These are phyloP conservation scores for Neogobius melanostomus DNA, from an alignment of 2,113 vertebrate genomes.

Conservation along the genomic window DNA sequence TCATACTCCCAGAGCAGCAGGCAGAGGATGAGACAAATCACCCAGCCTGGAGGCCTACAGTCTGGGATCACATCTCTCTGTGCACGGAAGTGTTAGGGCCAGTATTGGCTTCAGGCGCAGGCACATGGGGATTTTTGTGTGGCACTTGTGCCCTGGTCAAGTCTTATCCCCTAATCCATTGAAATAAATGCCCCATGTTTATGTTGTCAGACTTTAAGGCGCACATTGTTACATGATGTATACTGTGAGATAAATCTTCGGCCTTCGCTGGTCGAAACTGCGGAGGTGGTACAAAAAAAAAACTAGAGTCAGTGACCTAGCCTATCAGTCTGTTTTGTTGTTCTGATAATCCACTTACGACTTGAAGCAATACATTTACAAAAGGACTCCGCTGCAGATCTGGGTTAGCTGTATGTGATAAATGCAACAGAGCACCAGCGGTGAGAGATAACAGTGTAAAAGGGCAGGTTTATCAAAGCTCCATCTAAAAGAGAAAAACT, in stretches of 20 bases:
- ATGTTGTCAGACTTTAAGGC: constrained; percentile 61
- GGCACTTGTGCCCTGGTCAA: constrained; percentile 42
- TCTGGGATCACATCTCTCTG: constrained; percentile 51
- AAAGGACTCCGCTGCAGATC: constrained; percentile 36
- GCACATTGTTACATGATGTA: constrained; percentile 34
- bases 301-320: constrained; percentile 32
- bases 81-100: constrained; percentile 43
- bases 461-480: constrained; percentile 43
- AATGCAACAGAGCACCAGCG: constrained; percentile 21
- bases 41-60: constrained; percentile 47
- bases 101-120: constrained; percentile 51
- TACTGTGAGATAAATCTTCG: constrained; percentile 54
- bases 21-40: constrained; percentile 60
- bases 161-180: constrained; percentile 68
- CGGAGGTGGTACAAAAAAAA: constrained; percentile 42
- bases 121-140: constrained; percentile 47
- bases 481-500: constrained; percentile 36
- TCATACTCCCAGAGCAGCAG: constrained; percentile 52
- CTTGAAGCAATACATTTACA: constrained; percentile 35
- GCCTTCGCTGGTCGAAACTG: constrained; percentile 27
- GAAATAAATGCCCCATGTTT: constrained; percentile 68
- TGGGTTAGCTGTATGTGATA: constrained; percentile 21
- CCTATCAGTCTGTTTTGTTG: constrained; percentile 32
- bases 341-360: constrained; percentile 38
- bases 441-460: constrained; percentile 24